A percentile compares a stretch with the other conserved stretches of the same genome.
These are phyloP conservation scores for Blastobasis adustella DNA, from an alignment of 2,888 invertebrate species.

Conservation along the genomic window DNA sequence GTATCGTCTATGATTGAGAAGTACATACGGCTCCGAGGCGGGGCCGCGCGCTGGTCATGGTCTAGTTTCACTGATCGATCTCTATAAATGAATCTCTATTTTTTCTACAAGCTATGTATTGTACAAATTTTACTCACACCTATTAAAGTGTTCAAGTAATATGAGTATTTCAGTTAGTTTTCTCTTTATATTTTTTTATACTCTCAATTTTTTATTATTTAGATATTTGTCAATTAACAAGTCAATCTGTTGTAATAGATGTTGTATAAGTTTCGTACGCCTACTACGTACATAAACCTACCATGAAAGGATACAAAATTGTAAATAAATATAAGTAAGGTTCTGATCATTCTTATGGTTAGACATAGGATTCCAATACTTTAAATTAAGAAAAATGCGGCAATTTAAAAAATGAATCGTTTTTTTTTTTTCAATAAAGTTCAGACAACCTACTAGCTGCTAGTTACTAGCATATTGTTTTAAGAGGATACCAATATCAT, in stretches of 20 bases:
- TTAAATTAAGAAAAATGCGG: neutral
- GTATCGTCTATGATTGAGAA: too few relatives aligned
- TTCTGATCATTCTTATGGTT: slow-evolving; percentile 6
- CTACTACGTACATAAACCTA: neutral
- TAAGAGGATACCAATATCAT: too few relatives aligned
- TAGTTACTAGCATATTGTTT: too few relatives aligned
- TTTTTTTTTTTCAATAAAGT: too few relatives aligned
- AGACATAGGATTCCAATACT: slow-evolving; percentile 24
- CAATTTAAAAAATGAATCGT: neutral
- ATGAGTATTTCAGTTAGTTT: slow-evolving; percentile 41
- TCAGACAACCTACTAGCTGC: too few relatives aligned
- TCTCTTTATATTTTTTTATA: slow-evolving; percentile 9
- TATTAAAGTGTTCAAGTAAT: slow-evolving; percentile 62
- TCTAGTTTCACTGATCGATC: slow-evolving; percentile 70
- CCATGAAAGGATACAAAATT: slow-evolving; percentile 14
- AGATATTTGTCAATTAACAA: slow-evolving; percentile 56
- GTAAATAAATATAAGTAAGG: slow-evolving; percentile 15
- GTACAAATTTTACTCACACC: slow-evolving; percentile 66
- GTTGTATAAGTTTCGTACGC: neutral
- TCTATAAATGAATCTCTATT: slow-evolving; percentile 74
- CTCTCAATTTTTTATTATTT: slow-evolving; percentile 8
- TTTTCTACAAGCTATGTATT: slow-evolving; percentile 73
- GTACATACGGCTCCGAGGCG: too few relatives aligned
- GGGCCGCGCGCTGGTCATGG: slow-evolving; percentile 45
- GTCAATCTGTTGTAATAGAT: slow-evolving; percentile 46